phyloP scores from a whole-genome alignment of 2,797 vertebrate species.

The Aphelocoma californica region DNA sequence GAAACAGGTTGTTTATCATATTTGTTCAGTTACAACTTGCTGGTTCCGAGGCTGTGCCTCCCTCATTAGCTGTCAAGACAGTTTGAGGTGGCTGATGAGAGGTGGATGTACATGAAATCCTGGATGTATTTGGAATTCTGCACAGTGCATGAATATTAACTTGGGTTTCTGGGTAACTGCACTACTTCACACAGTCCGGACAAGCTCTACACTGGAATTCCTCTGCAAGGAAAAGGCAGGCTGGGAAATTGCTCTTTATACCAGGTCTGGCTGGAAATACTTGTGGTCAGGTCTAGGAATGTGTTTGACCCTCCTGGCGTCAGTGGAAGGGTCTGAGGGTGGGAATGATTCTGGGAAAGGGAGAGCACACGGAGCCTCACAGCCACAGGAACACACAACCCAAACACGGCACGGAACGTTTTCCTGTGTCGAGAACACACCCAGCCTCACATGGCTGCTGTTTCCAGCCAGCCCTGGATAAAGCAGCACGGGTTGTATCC shows the following conservation, averaged over 20 bases:
- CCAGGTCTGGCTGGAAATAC: neutral
- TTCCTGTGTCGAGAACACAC: accelerated
- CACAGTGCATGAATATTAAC: slow-evolving; percentile 41
- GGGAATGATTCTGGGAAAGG: neutral
- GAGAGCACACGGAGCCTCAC: neutral
- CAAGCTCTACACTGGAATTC: neutral
- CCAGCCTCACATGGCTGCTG: neutral
- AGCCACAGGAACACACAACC: neutral
- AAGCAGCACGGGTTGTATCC: neutral
- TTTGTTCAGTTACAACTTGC: slow-evolving; percentile 75
- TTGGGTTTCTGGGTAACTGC: neutral
- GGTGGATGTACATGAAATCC: slow-evolving; percentile 15
- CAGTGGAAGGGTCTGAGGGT: neutral
- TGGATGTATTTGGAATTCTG: slow-evolving; percentile 27
- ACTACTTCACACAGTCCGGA: neutral
- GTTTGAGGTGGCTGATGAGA: slow-evolving; percentile 33
- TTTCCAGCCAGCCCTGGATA: neutral
- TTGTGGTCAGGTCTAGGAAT: neutral
- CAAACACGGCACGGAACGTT: accelerated
- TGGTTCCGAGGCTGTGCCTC: slow-evolving; percentile 61
- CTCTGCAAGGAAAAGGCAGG: neutral
- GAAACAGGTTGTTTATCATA: slow-evolving; percentile 77
- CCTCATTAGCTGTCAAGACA: slow-evolving; percentile 63
- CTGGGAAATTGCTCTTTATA: neutral
- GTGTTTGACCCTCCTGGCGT: neutral